Evolutionary conservation across 1,140 invertebrate genomes (phyloP).

Genomic region (Dendroctonus valens): DNA sequence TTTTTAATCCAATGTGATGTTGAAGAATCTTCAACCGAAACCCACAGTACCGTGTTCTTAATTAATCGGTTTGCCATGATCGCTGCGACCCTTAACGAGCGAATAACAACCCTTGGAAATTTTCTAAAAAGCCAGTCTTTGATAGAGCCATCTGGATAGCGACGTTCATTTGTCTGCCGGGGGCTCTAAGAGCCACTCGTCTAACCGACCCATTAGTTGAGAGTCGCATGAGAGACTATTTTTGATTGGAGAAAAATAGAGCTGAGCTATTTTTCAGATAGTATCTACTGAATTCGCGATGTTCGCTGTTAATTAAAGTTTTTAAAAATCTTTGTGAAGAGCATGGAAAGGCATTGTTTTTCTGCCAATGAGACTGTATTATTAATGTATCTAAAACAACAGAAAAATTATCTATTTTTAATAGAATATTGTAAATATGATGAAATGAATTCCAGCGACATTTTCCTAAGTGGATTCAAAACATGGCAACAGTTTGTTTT

Average conservation of each 20-base stretch:
- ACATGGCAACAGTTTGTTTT: too few species aligned
- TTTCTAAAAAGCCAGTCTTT: conserved; percentile 29
- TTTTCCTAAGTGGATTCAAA: too few species aligned
- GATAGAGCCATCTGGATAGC: conserved; percentile 32
- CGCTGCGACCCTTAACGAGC: conserved; percentile 20
- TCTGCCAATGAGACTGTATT: too few species aligned
- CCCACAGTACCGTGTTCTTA: conserved; percentile 7
- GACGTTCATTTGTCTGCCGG: conserved; percentile 32
- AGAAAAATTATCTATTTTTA: too few species aligned
- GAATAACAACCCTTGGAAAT: conserved; percentile 28
- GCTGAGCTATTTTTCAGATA: background rate
- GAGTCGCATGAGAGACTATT: conserved; percentile 19
- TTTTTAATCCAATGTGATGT: background rate
- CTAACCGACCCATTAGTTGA: conserved; percentile 32
- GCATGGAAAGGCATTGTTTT: too few species aligned
- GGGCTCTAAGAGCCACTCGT: conserved; percentile 30
- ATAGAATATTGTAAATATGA: too few species aligned
- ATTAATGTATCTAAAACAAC: too few species aligned
- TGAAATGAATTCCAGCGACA: too few species aligned
- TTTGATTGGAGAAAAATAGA: background rate
- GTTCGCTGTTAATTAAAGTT: too few species aligned
- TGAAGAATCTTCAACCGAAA: background rate
- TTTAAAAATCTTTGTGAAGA: too few species aligned
- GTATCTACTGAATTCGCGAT: background rate
- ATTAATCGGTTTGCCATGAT: conserved; percentile 26